These are phyloP conservation scores for Philypnodon macrostomus DNA, from an alignment of 2,797 vertebrate species.

Conservation along the genomic window DNA sequence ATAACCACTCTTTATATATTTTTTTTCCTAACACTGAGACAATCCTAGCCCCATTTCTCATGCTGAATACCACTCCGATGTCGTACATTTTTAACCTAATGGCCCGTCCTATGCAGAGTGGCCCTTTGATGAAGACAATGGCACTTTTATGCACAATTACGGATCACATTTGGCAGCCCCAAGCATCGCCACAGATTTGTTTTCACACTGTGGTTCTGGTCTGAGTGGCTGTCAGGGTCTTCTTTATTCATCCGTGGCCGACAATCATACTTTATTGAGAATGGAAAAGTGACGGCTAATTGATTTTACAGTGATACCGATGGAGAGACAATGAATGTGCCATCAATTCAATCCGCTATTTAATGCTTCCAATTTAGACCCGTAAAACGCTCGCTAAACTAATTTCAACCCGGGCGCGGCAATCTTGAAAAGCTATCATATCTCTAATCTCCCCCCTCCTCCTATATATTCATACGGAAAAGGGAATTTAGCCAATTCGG, in stretches of 20 bases:
- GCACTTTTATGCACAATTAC: constrained; percentile 76
- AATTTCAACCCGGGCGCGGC: constrained; percentile 99
- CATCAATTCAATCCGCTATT: constrained; percentile 99
- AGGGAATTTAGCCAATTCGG: constrained; percentile 99
- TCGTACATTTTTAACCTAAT: constrained; percentile 71
- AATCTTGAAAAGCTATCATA: constrained; percentile 99
- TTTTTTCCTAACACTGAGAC: constrained; percentile 43
- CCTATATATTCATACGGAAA: constrained; percentile 99
- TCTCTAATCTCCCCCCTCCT: constrained; percentile 99
- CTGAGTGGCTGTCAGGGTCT: constrained; percentile 86
- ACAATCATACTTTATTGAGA: constrained; percentile 98
- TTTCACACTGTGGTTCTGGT: constrained; percentile 75
- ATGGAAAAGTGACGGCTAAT: constrained; percentile 99
- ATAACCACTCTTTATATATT: constrained; percentile 59
- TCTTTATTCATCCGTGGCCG: constrained; percentile 89
- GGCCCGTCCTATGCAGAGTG: constrained; percentile 70
- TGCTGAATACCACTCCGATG: constrained; percentile 60
- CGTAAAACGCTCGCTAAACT: constrained; percentile 99
- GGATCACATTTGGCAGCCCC: constrained; percentile 69
- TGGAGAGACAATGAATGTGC: constrained; percentile 99
- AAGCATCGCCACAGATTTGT: constrained; percentile 71
- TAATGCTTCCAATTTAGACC: constrained; percentile 99
- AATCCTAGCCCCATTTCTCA: constrained; percentile 54
- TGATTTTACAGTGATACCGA: constrained; percentile 99
- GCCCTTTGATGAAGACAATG: constrained; percentile 79